Conservation (phyloP, 2,113 vertebrate species). For the Spea bombifrons region DNA sequence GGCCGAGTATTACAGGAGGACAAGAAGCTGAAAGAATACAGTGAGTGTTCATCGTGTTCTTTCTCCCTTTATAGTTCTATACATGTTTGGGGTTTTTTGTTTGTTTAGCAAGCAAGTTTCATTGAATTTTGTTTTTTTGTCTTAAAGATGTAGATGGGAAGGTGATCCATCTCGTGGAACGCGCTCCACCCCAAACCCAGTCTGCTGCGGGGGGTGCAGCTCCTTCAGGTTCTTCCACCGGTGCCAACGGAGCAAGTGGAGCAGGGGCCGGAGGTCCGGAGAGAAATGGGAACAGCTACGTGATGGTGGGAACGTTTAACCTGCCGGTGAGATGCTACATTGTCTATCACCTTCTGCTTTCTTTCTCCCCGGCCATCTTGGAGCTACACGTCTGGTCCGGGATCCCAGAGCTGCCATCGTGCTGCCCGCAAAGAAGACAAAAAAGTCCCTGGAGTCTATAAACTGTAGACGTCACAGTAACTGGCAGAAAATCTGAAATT, state of each 20-base stretch:
- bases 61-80: not conserved
- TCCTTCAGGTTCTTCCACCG: slow-evolving; percentile 53
- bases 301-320: slow-evolving; percentile 92
- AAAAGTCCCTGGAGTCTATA: too few species aligned
- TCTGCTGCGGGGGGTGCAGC: slow-evolving; percentile 69
- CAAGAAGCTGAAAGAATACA: slow-evolving; percentile 84
- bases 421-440: too few species aligned
- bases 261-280: slow-evolving; percentile 76
- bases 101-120: not conserved
- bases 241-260: slow-evolving; percentile 61
- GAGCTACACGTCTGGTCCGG: too few species aligned
- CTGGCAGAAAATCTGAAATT: too few species aligned
- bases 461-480: too few species aligned
- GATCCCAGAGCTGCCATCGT: too few species aligned
- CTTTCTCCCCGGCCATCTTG: too few species aligned
- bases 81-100: not conserved
- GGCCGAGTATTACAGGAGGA: slow-evolving; percentile 88
- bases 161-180: slow-evolving; percentile 88
- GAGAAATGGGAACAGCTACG: slow-evolving; percentile 88
- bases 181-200: slow-evolving; percentile 82
- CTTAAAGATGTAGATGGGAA: slow-evolving; percentile 83
- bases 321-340: slow-evolving; percentile 79
- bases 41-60: slow-evolving; percentile 61
- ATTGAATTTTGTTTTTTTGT: not conserved
- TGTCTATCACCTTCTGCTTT: too few species aligned